These are phyloP conservation scores for Eulemur macaco DNA, from an alignment of 2,113 vertebrate species.

Conservation along the genomic window DNA sequence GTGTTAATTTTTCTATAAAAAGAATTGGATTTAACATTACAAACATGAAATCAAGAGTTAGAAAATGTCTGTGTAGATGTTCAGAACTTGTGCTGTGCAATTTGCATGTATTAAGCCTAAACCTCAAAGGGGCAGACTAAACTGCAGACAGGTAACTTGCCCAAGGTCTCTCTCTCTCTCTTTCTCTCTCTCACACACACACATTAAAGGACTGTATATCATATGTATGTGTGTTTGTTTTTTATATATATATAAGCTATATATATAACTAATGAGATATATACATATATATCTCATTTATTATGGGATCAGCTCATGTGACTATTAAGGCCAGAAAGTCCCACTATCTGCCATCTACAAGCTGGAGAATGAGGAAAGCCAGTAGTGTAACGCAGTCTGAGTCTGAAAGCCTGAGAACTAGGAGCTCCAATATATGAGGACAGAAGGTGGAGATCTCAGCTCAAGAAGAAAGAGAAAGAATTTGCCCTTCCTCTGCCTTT, in stretches of 20 bases:
- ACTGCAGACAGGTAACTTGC: not conserved
- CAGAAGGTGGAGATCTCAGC: not conserved
- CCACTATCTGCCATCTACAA: not conserved
- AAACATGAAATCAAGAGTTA: not conserved
- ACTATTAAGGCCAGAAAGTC: not conserved
- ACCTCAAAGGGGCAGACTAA: not conserved
- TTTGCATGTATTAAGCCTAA: not conserved
- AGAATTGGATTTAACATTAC: not conserved
- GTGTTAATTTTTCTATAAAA: not conserved
- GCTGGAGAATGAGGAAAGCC: not conserved
- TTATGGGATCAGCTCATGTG: not conserved
- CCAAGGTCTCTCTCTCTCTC: not conserved
- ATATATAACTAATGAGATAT: not conserved
- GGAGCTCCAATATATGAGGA: not conserved
- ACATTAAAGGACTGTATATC: not conserved
- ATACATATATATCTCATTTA: not conserved
- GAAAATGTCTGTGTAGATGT: not conserved
- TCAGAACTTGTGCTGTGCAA: not conserved
- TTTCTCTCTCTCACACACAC: not conserved
- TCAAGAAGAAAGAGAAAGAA: not conserved
- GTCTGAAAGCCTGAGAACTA: not conserved
- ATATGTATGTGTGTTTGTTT: not conserved
- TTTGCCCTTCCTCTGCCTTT: not conserved
- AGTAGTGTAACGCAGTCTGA: not conserved
- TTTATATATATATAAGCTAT: not conserved